Evolutionary conservation across 2,797 vertebrate species (phyloP).

Genomic region (Odontamblyopus lacepedii): DNA sequence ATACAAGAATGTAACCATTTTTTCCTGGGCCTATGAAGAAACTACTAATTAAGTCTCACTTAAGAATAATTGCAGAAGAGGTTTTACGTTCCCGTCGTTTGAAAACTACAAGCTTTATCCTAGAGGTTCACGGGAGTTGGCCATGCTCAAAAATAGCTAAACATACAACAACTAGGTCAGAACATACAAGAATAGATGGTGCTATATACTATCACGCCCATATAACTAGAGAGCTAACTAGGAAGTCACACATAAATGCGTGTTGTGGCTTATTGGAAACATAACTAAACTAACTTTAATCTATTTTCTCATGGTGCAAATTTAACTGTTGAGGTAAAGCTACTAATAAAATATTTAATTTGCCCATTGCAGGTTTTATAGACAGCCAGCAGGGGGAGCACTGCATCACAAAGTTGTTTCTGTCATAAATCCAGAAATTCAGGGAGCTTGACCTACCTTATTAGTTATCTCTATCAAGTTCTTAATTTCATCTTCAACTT

Average conservation of each 20-base stretch:
- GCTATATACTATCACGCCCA: neutral
- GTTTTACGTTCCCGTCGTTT: constrained; percentile 11
- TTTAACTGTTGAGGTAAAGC: neutral
- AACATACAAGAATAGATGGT: constrained; percentile 2
- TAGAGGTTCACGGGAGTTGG: constrained; percentile 16
- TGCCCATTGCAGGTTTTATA: neutral
- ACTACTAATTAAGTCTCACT: constrained; percentile 34
- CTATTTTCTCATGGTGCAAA: too few species aligned
- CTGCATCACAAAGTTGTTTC: neutral
- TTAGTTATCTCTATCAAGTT: constrained; percentile 89
- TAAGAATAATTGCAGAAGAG: constrained; percentile 24
- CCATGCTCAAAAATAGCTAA: constrained; percentile 22
- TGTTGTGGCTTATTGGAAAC: neutral
- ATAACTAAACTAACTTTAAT: neutral
- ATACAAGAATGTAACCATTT: constrained; percentile 10
- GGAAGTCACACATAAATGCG: neutral
- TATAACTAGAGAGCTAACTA: neutral
- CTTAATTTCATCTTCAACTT: constrained; percentile 95
- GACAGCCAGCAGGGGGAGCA: constrained; percentile 43
- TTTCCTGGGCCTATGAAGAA: constrained; percentile 29
- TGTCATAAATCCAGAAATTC: neutral
- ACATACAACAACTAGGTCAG: constrained; percentile 35
- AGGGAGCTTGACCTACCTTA: constrained; percentile 81
- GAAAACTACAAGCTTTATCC: constrained; percentile 17
- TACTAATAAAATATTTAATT: neutral